Evolutionary conservation across 2,113 vertebrate species (phyloP), one percentile per base, ranked within the genome.

Genomic region (Pseudolaguvia tuberculata): DNA sequence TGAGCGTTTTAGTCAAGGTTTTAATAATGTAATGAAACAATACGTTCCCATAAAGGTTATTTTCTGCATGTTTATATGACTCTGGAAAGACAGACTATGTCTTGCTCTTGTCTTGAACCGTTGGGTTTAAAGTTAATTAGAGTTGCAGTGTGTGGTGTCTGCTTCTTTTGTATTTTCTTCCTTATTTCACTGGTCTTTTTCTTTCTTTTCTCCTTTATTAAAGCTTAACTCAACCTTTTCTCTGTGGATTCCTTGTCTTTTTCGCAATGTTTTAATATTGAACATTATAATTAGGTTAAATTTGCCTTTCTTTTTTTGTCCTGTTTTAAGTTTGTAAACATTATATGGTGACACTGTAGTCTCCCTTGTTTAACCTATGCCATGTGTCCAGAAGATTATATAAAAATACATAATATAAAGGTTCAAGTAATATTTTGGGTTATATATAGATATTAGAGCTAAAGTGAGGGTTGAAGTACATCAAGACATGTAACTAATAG

Each of bases 121-220:
- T 48, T 47, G 4, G 42, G 2, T 63, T 63, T 39, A 14, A 21
- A n/a, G 21, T 17, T 67, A 17, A 29, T 25, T 48, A 2, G 13
- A 65, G 15, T 17, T 20, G 27, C 23, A 48, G 4, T 15, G 45
- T 67, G 23, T 18, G 17, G 14, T 21, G 18, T 56, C 15, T 29
- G 5, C 6, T 67, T 25, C 12, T 21, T 48, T 57, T 20, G 45
- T 29, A 0, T 25, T 25, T 47, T 56, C 52, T n/a, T 25, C 48
- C 8, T 61, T 5, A 56, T 70, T 70, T 56, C 12, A 7, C 23
- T 27, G 4, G 35, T 70, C 17, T 66, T 72, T 27, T 15, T 12
- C n/a, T 42, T 50, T 53, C 20, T 18, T 59, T 15, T 35, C 9
- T 35, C 17, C 25, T 81, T 68, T 12, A 81, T 81, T 81, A 81